Evolutionary conservation across 2,888 invertebrate genomes (phyloP).

Genomic region (Thereva nobilitata): DNA sequence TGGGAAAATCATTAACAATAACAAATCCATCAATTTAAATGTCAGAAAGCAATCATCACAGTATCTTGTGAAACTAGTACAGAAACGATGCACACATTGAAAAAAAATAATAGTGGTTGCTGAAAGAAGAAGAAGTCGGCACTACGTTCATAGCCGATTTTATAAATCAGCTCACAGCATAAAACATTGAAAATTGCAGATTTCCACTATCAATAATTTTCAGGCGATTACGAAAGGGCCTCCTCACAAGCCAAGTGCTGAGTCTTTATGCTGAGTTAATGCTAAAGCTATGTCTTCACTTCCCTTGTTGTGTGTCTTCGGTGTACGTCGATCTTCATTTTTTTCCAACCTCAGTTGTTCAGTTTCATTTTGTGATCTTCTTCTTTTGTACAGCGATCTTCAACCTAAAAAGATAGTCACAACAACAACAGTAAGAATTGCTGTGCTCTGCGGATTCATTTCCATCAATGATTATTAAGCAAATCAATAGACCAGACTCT

Average conservation of each 20-base stretch:
- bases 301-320: slow-evolving; percentile 17
- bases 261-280: no score
- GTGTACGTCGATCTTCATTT: not conserved
- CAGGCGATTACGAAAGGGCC: slow-evolving; percentile 35
- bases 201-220: slow-evolving; percentile 28
- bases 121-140: slow-evolving; percentile 12
- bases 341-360: not conserved
- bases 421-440: not conserved
- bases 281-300: slow-evolving; percentile 29
- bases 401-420: no score
- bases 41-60: slow-evolving; percentile 32
- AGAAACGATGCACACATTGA: slow-evolving; percentile 1
- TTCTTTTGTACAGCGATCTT: not conserved
- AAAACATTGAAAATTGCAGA: slow-evolving; percentile 36
- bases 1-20: slow-evolving; percentile 5
- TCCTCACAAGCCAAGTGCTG: not conserved
- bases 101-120: not conserved
- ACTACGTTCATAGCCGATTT: slow-evolving; percentile 26
- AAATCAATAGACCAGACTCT: slow-evolving; percentile 25
- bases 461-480: slow-evolving; percentile 26
- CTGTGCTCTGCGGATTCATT: not conserved
- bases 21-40: slow-evolving; percentile 32
- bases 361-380: slow-evolving; percentile 5
- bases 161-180: slow-evolving; percentile 31
- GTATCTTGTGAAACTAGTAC: slow-evolving; percentile 20